Percentiles rank a stretch among this genome's conserved stretches.
Evolutionary conservation across 2,113 vertebrate genomes (phyloP).

Genomic region (Oncorhynchus tshawytscha): DNA sequence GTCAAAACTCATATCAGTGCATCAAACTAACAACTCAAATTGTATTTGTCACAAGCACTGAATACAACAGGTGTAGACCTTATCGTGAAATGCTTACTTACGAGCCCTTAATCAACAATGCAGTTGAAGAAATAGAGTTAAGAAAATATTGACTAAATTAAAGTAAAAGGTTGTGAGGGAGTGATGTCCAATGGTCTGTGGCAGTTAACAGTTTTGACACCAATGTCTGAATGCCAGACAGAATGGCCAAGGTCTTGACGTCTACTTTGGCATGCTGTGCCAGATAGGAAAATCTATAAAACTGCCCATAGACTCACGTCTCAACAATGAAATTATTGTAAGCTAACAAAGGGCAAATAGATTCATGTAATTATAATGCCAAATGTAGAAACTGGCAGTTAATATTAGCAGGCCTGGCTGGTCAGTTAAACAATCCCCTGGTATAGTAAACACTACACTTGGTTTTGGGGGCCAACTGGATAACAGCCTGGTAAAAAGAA

Average conservation of each 20-base stretch:
- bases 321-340: conserved; percentile 44
- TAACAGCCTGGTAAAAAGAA: background rate
- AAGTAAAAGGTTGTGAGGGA: no score
- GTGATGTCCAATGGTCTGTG: no score
- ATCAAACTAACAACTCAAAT: no score
- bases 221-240: background rate
- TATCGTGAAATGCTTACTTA: no score
- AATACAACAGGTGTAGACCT: no score
- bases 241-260: background rate
- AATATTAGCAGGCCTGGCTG: background rate
- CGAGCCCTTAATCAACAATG: no score
- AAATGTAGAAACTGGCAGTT: background rate
- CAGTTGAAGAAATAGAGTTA: no score
- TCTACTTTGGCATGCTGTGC: background rate
- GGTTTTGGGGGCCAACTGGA: background rate
- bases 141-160: no score
- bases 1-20: no score
- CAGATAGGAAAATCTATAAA: conserved; percentile 26
- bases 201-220: background rate
- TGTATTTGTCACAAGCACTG: no score
- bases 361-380: background rate
- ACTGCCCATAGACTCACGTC: conserved; percentile 34
- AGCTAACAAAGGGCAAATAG: conserved; percentile 12
- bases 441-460: no score
- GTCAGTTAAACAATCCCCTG: no score